Evolutionary conservation across 1,140 invertebrate species (phyloP).

Genomic region (Bombus waltoni): DNA sequence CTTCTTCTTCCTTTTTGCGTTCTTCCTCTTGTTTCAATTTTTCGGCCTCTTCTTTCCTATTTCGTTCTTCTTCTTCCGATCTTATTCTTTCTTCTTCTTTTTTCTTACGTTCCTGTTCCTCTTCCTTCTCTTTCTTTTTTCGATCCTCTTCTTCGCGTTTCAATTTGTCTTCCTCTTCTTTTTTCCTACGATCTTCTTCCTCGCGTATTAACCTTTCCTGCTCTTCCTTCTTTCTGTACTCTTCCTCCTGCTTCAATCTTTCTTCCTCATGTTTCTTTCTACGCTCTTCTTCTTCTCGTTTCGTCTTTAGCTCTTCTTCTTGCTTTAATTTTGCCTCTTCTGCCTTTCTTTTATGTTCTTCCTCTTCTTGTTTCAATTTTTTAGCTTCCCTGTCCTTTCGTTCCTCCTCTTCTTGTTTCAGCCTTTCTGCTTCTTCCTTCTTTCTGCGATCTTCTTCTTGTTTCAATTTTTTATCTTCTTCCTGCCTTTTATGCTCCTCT

Average conservation of each 20-base stretch:
- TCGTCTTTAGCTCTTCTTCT: slow-evolving; percentile 17
- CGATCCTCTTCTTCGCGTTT: slow-evolving; percentile 9
- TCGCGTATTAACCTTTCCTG: slow-evolving; percentile 46
- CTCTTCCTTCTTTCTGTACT: slow-evolving; percentile 53
- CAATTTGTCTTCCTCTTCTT: slow-evolving; percentile 49
- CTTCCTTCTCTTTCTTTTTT: slow-evolving; percentile 50
- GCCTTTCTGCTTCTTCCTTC: slow-evolving; percentile 42
- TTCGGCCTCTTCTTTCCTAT: slow-evolving; percentile 34
- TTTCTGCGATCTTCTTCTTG: slow-evolving; percentile 42
- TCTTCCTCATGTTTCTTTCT: slow-evolving; percentile 57
- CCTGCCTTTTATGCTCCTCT: slow-evolving; percentile 44
- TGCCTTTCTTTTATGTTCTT: slow-evolving; percentile 23
- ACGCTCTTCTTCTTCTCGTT: slow-evolving; percentile 48
- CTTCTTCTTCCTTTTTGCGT: background rate
- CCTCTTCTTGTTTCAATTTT: slow-evolving; percentile 34
- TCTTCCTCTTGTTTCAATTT: background rate
- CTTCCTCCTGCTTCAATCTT: slow-evolving; percentile 41
- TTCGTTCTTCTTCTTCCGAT: background rate
- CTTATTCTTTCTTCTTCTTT: slow-evolving; percentile 46
- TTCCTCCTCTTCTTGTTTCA: slow-evolving; percentile 26
- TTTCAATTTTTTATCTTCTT: slow-evolving; percentile 53
- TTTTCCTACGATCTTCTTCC: slow-evolving; percentile 37
- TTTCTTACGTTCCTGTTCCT: slow-evolving; percentile 44
- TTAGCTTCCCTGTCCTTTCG: slow-evolving; percentile 44
- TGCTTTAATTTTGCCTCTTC: background rate